These are phyloP conservation scores for Apeltes quadracus DNA, from an alignment of 2,113 vertebrate species.

Conservation along the genomic window DNA sequence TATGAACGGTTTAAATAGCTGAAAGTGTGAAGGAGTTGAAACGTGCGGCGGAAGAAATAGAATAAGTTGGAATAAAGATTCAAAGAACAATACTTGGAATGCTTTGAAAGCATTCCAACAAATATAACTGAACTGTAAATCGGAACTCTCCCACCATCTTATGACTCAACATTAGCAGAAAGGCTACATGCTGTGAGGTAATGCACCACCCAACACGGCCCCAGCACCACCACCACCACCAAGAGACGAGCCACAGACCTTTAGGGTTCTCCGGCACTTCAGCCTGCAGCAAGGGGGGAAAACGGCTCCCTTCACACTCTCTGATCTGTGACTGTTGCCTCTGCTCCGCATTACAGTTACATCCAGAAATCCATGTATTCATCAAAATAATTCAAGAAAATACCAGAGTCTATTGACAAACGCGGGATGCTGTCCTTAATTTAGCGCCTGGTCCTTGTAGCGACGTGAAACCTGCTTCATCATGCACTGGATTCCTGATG, in stretches of 20 bases:
- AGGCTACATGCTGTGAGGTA: conserved; percentile 26
- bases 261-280: conserved; percentile 21
- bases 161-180: conserved; percentile 62
- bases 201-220: conserved; percentile 44
- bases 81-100: too few species aligned
- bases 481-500: conserved; percentile 15
- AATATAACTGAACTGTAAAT: too few species aligned
- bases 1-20: too few species aligned
- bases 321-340: too few species aligned
- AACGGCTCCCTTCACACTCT: neutral
- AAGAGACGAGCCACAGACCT: conserved; percentile 51
- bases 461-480: neutral
- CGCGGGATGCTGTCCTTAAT: neutral
- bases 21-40: too few species aligned
- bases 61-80: too few species aligned
- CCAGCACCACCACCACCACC: conserved; percentile 29
- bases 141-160: too few species aligned
- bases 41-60: too few species aligned
- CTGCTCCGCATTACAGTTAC: neutral
- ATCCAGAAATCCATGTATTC: neutral
- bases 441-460: neutral
- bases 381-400: neutral
- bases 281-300: neutral
- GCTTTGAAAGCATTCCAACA: too few species aligned
- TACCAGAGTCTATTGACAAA: neutral